Base-by-base conservation (phyloP, 2,888 invertebrate genomes). In the Hesperia comma region DNA sequence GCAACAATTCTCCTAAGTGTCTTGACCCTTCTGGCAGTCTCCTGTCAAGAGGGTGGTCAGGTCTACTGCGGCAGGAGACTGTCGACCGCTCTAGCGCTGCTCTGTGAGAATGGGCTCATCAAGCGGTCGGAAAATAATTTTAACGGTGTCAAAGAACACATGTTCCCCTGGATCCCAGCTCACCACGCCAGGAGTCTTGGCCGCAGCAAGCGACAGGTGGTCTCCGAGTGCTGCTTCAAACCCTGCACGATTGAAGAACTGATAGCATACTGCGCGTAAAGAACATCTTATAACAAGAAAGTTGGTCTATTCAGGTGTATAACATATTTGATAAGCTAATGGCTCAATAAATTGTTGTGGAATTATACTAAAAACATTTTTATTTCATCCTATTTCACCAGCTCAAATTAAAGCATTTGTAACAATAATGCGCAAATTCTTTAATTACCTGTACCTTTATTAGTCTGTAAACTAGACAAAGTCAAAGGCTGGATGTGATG, bases 221-320 rank as follows among this genome's bases (percentile, higher is more conserved):
- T 72, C 6, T 72, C 71, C 1, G 77, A 80, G 57, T 83, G 84
- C 73, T 84, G 84, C 62, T 74, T 75, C 3, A 80, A 79, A 19
- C 74, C 79, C 0, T 84, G 84, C 62, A 70, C 76, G 2, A 21
- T 75, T 0, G 61, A 73, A 0, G 79, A 81, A 54, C 69, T 83
- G 8, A 26, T 79, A 12, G 61, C 71, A 1, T 82, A 82, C 67
- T 83, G 82, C 58, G 61, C 37, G 10, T 51, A 21, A 51, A 21
- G 1, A 15, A 15, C 37, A 12, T 37, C 6, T 17, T 2, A 17
- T 8, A 2, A 6, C 15, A 17, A 15, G 5, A 46, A 46, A 43
- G 12, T 37, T 37, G 8, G 37, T 37, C 37, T n/a, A 12, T 12
- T 37, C 37, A 37, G 37, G 8, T 37, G 10, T 37, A 37, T 37